Conservation (phyloP, 2,888 invertebrate genomes). For the Adelognathus sp. region DNA sequence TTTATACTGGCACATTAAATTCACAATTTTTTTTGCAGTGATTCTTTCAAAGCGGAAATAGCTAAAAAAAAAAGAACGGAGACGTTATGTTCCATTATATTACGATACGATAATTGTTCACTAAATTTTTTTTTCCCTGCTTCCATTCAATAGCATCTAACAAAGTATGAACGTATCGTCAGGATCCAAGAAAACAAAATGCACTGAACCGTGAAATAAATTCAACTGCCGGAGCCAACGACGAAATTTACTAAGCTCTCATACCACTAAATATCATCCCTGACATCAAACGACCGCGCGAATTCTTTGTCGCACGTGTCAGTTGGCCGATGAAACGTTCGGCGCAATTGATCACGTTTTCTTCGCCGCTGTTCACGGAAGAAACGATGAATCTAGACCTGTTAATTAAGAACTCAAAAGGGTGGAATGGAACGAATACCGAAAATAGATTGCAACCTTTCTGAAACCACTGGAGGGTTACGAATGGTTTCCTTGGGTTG, state of each 20-base stretch:
- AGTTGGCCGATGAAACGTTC: not conserved
- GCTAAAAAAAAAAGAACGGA: too few relatives aligned
- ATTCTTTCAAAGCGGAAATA: too few relatives aligned
- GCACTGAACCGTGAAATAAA: not conserved
- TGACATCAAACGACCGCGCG: not conserved
- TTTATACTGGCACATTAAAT: too few relatives aligned
- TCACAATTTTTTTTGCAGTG: too few relatives aligned
- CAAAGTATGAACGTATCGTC: too few relatives aligned
- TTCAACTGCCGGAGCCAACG: not conserved
- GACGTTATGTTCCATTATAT: too few relatives aligned
- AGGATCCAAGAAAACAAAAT: too few relatives aligned
- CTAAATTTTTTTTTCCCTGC: too few relatives aligned
- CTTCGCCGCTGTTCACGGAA: slow-evolving; percentile 11
- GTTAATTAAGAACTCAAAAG: slow-evolving; percentile 45
- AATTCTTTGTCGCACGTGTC: slow-evolving; percentile 35
- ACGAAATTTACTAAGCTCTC: slow-evolving; percentile 15
- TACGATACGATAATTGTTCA: too few relatives aligned
- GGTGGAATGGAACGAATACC: slow-evolving; percentile 23
- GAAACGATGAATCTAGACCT: slow-evolving; percentile 56
- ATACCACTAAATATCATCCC: not conserved
- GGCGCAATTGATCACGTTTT: slow-evolving; percentile 19
- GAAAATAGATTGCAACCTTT: slow-evolving; percentile 12
- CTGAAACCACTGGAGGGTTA: slow-evolving; percentile 11
- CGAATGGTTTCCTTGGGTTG: slow-evolving; percentile 34
- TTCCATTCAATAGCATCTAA: too few relatives aligned